Conservation (phyloP, 2,113 vertebrate genomes). For the Lepisosteus osseus region DNA sequence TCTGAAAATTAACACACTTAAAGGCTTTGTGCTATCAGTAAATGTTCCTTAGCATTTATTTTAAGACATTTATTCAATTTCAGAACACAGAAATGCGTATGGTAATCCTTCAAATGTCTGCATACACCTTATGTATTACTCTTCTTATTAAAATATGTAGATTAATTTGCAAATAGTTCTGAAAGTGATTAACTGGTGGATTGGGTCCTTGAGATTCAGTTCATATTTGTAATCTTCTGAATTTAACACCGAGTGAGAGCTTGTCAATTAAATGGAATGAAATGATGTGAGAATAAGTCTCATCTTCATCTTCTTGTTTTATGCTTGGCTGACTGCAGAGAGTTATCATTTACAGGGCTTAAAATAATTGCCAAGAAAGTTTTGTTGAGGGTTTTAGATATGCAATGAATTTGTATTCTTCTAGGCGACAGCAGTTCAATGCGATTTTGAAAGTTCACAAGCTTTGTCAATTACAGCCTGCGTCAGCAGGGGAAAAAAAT, state of each 20-base stretch:
- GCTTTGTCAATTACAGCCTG: constrained; percentile 60
- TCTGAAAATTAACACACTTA: background rate
- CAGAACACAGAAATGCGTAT: constrained; percentile 52
- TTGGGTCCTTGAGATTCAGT: constrained; percentile 82
- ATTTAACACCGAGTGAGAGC: constrained; percentile 87
- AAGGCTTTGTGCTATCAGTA: constrained; percentile 47
- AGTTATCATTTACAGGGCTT: constrained; percentile 89
- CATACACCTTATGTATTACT: constrained; percentile 54
- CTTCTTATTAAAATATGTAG: constrained; percentile 89
- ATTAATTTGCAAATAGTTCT: constrained; percentile 89
- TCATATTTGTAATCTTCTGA: constrained; percentile 95
- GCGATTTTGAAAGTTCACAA: constrained; percentile 53
- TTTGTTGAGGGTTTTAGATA: constrained; percentile 74
- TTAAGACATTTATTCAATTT: constrained; percentile 71
- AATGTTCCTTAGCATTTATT: constrained; percentile 53
- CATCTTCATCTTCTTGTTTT: constrained; percentile 98
- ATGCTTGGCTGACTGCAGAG: constrained; percentile 82
- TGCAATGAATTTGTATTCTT: constrained; percentile 78
- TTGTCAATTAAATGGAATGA: constrained; percentile 97
- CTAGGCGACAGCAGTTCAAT: constrained; percentile 54
- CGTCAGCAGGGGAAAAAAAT: constrained; percentile 42
- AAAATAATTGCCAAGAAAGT: constrained; percentile 90
- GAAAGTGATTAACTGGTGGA: constrained; percentile 81
- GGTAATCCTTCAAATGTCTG: constrained; percentile 72
- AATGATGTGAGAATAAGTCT: constrained; percentile 94